Conservation (phyloP, 2,888 invertebrate genomes). For the Alviniconcha strummeri region DNA sequence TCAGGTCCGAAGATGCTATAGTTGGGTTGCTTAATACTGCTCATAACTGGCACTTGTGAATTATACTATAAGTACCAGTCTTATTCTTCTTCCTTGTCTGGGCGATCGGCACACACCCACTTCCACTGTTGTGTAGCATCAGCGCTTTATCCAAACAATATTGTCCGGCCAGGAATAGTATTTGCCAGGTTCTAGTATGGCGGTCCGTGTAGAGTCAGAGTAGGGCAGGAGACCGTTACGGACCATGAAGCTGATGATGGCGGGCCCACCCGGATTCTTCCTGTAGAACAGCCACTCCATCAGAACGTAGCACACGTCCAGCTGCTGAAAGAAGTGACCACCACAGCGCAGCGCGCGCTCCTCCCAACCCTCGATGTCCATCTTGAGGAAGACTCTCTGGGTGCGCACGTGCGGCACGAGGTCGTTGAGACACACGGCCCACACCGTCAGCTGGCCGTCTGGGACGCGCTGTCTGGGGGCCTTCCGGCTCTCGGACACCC, state of each 20-base stretch:
- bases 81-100: too few species aligned
- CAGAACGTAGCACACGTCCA: constrained; percentile 53
- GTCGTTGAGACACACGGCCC: constrained; percentile 55
- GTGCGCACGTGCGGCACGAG: constrained; percentile 43
- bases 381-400: constrained; percentile 55
- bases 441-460: constrained; percentile 24
- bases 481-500: constrained; percentile 36
- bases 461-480: too few species aligned
- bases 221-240: constrained; percentile 56
- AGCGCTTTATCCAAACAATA: constrained; percentile 58
- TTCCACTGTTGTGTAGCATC: neutral
- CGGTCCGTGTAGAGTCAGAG: constrained; percentile 30
- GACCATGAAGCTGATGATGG: constrained; percentile 48
- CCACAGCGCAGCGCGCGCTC: constrained; percentile 49
- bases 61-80: too few species aligned
- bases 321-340: constrained; percentile 48
- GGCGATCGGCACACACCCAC: too few species aligned
- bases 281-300: constrained; percentile 63
- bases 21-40: too few species aligned
- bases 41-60: too few species aligned
- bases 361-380: constrained; percentile 63
- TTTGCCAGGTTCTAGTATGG: constrained; percentile 40
- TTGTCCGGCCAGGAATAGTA: constrained; percentile 60
- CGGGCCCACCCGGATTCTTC: constrained; percentile 34
- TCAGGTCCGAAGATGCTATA: too few species aligned